Base-by-base conservation (phyloP, 2,797 vertebrate species). In the Erethizon dorsatum region DNA sequence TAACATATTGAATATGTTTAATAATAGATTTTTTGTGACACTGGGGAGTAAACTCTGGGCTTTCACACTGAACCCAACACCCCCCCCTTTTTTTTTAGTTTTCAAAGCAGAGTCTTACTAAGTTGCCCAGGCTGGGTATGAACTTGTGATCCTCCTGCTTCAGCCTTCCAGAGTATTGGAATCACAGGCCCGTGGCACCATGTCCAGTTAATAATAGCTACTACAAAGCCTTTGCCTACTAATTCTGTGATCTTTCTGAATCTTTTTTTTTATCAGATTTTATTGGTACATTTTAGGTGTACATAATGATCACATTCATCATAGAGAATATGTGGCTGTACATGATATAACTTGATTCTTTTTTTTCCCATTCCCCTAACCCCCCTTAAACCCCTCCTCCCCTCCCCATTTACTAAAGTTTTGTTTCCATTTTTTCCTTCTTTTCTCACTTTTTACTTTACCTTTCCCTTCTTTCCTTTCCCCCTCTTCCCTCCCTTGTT, bases 231-330 rank as follows among this genome's bases (percentile, higher is more conserved):
- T 26, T 85, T 87, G 45, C 18, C 77, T 69, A 92, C 26, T 79
- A 79, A 80, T 57, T 67, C 67, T 83, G 47, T 71, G 65, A 41
- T 56, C 75, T 57, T 92, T 87, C 85, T 93, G 77, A 33, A 77
- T 80, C 80, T 65, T 28, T 59, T 61, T 61, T 65, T n/a, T 67
- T n/a, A 65, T 65, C 31, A 33, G 31, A 33, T 65, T 33, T 65
- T 65, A 65, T 33, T 33, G 31, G 14, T 33, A 17, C 31, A 33
- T 65, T 65, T 33, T 65, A 65, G 31, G 33, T 17, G 33, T 33
- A 61, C 63, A 33, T 65, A 65, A 33, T 65, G 63, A 2, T 65
- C 31, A 33, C 31, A 17, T 65, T 65, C 31, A 65, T 65, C 63
- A 65, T 33, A 33, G 31, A 14, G 31, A 65, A 33, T 65, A 33